phyloP scores from a whole-genome alignment of 2,888 invertebrate species.

The Willowsia nigromaculata region DNA sequence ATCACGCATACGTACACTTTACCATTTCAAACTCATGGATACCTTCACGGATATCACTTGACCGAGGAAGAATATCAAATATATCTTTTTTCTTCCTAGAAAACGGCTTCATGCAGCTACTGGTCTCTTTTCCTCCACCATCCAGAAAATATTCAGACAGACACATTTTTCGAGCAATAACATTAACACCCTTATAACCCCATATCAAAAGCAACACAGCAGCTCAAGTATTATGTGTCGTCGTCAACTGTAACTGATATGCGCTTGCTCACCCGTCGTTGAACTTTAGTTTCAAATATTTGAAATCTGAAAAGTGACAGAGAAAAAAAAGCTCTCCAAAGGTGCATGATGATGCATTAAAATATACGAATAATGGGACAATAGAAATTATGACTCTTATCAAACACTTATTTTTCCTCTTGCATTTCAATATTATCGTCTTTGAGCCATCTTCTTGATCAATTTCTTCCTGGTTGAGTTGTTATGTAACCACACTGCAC shows the following conservation, averaged over 20 bases:
- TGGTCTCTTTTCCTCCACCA: slow-evolving; percentile 26
- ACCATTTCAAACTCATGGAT: neutral
- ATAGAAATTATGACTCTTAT: neutral
- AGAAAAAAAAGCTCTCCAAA: neutral
- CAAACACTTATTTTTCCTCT: neutral
- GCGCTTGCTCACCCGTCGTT: neutral
- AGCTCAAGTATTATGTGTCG: slow-evolving; percentile 34
- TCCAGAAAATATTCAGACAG: neutral
- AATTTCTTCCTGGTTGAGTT: slow-evolving; percentile 23
- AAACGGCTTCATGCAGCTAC: slow-evolving; percentile 36
- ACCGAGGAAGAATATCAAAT: neutral
- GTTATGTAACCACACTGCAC: slow-evolving; percentile 3
- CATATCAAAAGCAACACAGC: slow-evolving; percentile 4
- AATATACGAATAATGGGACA: slow-evolving; percentile 23
- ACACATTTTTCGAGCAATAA: neutral
- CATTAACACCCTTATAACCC: slow-evolving; percentile 25
- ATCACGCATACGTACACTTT: neutral
- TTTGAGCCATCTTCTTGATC: slow-evolving; percentile 2
- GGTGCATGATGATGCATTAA: slow-evolving; percentile 58
- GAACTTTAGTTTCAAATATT: neutral
- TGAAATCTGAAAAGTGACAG: neutral
- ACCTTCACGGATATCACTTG: slow-evolving; percentile 13
- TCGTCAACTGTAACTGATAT: slow-evolving; percentile 33
- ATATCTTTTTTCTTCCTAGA: slow-evolving; percentile 10
- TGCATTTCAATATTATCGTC: slow-evolving; percentile 5